phyloP scores from a whole-genome alignment of 92 coral and sea anemone genomes.

The Epizoanthus stellaris region DNA sequence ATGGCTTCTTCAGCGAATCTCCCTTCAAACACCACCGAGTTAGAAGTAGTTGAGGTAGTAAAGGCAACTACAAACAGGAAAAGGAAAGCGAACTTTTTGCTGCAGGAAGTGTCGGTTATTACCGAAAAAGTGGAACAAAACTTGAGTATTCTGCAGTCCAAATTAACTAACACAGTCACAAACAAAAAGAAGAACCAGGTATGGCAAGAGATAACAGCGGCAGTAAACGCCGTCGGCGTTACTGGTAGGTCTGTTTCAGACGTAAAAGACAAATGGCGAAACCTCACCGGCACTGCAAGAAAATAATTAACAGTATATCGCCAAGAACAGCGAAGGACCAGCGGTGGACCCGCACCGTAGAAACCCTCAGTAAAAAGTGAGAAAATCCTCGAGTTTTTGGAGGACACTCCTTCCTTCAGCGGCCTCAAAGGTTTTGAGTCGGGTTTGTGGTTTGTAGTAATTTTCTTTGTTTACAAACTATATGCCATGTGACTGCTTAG shows the following conservation, averaged over 20 bases:
- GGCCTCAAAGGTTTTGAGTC: slow-evolving; percentile 45
- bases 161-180: slow-evolving; percentile 9
- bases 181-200: slow-evolving; percentile 36
- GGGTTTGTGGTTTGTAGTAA: no score
- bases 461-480: no score
- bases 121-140: slow-evolving; percentile 20
- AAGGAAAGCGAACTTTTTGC: slow-evolving; percentile 43
- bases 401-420: slow-evolving; percentile 34
- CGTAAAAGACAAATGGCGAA: slow-evolving; percentile 52
- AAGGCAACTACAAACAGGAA: no score
- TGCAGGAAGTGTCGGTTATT: neutral
- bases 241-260: neutral
- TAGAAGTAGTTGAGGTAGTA: no score
- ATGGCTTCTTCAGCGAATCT: no score
- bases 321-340: slow-evolving; percentile 33
- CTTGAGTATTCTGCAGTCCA: slow-evolving; percentile 20
- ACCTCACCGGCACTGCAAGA: slow-evolving; percentile 34
- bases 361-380: neutral
- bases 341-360: slow-evolving; percentile 33
- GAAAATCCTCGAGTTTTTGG: slow-evolving; percentile 24
- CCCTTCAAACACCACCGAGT: no score
- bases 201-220: slow-evolving; percentile 36
- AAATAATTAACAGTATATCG: slow-evolving; percentile 19
- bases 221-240: slow-evolving; percentile 22
- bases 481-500: no score